Conservation (phyloP, 35 echinoderm and acorn worm genomes). For the Ptychodera flava region DNA sequence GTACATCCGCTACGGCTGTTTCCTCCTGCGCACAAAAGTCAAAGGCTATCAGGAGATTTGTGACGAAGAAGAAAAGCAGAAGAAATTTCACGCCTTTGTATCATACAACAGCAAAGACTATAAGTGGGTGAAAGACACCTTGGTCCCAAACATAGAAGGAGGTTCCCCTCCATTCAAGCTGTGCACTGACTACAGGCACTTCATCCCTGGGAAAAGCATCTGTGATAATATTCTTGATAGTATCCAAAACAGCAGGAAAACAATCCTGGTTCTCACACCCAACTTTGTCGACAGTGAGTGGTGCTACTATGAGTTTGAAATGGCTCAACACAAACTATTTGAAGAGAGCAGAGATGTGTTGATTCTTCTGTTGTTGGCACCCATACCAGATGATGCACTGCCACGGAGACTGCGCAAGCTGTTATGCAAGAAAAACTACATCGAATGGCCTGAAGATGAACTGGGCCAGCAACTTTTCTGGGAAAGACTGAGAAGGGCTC, state of each 20-base stretch:
- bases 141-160: slow-evolving; percentile 40
- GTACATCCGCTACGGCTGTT: not conserved
- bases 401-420: not conserved
- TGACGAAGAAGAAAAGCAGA: not conserved
- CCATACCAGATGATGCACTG: not conserved
- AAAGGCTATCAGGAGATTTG: not conserved
- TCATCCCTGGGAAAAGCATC: slow-evolving; percentile 47
- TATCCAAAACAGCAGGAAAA: slow-evolving; percentile 40
- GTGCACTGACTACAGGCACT: slow-evolving; percentile 51
- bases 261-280: slow-evolving; percentile 35
- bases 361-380: not conserved
- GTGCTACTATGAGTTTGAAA: slow-evolving; percentile 68
- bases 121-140: slow-evolving; percentile 33
- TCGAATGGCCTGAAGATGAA: slow-evolving; percentile 8
- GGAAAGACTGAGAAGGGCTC: not conserved
- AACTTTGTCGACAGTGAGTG: slow-evolving; percentile 70
- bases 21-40: not conserved
- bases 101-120: slow-evolving; percentile 63
- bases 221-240: slow-evolving; percentile 48
- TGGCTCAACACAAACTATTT: slow-evolving; percentile 6
- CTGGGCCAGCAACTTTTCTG: slow-evolving; percentile 10
- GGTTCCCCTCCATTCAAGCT: slow-evolving; percentile 5
- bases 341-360: slow-evolving; percentile 8
- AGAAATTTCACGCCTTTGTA: slow-evolving; percentile 47
- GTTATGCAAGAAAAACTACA: slow-evolving; percentile 11